Conservation (phyloP, 1,140 invertebrate species). For the Drosophila nebulosa region DNA sequence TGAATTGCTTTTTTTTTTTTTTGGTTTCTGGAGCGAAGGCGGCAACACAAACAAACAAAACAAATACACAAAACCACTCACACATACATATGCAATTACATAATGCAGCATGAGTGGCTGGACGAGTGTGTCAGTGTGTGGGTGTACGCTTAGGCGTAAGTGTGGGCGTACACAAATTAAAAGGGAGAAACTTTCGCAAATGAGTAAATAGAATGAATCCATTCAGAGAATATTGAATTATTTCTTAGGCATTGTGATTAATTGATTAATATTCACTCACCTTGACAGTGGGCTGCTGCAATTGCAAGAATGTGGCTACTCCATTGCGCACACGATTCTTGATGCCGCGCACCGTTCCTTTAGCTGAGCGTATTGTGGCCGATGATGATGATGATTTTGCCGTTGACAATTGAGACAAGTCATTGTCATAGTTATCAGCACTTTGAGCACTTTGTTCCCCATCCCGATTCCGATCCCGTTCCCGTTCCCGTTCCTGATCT, state of each 20-base stretch:
- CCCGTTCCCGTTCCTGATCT: too few species aligned
- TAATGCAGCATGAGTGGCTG: background rate
- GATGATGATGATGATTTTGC: slow-evolving; percentile 79
- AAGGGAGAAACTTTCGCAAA: slow-evolving; percentile 58
- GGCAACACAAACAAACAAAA: background rate
- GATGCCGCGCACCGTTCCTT: slow-evolving; percentile 94
- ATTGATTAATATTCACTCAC: slow-evolving; percentile 81
- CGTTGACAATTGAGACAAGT: slow-evolving; percentile 82
- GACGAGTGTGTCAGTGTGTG: slow-evolving; percentile 5
- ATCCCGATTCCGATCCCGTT: too few species aligned
- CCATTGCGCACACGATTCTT: slow-evolving; percentile 96
- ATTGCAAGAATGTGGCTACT: slow-evolving; percentile 95
- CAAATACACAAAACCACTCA: slow-evolving; percentile 29
- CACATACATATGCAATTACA: slow-evolving; percentile 14
- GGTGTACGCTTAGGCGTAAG: background rate
- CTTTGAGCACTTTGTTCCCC: too few species aligned
- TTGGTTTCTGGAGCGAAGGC: slow-evolving; percentile 4
- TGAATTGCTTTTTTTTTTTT: background rate
- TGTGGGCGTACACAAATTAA: slow-evolving; percentile 3
- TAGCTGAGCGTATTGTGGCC: slow-evolving; percentile 91
- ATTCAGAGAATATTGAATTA: slow-evolving; percentile 32
- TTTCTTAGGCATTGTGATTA: too few species aligned
- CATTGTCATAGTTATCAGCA: slow-evolving; percentile 61
- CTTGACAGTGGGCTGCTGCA: slow-evolving; percentile 87
- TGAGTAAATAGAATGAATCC: slow-evolving; percentile 33